phyloP scores from a whole-genome alignment of 35 echinoderm and acorn worm genomes.

The Anneissia japonica region DNA sequence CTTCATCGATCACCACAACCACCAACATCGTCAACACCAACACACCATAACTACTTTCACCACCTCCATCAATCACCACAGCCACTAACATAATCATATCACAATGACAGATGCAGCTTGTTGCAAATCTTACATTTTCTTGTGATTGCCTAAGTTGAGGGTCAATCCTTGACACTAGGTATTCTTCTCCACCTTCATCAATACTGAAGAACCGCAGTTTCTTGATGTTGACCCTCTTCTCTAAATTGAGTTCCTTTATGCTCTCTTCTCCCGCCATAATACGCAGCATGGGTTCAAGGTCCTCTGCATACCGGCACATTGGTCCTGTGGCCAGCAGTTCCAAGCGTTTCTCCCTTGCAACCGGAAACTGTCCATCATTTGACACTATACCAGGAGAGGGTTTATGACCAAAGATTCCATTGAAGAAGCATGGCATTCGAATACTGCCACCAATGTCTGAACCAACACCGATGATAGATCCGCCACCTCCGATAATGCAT shows the following conservation, averaged over 20 bases:
- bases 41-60: too few species aligned
- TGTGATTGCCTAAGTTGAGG: slow-evolving; percentile 66
- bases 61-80: background rate
- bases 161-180: slow-evolving; percentile 50
- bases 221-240: slow-evolving; percentile 58
- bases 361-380: slow-evolving; percentile 78
- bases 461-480: slow-evolving; percentile 81
- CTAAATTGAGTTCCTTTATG: slow-evolving; percentile 48
- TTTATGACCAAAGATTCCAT: slow-evolving; percentile 95
- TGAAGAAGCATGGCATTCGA: slow-evolving; percentile 93
- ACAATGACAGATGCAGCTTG: too few species aligned
- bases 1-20: too few species aligned
- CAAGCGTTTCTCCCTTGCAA: slow-evolving; percentile 14
- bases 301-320: slow-evolving; percentile 69
- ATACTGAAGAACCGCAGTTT: slow-evolving; percentile 66
- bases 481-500: slow-evolving; percentile 61
- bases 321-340: slow-evolving; percentile 70
- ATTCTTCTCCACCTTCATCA: slow-evolving; percentile 38
- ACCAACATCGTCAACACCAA: too few species aligned
- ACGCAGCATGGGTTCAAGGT: slow-evolving; percentile 59
- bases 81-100: background rate
- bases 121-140: slow-evolving; percentile 41
- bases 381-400: slow-evolving; percentile 58
- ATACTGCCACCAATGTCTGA: slow-evolving; percentile 96
- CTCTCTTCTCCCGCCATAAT: slow-evolving; percentile 79